Evolutionary conservation across 2,888 invertebrate species (phyloP).

Genomic region (Chrysolina americana): DNA sequence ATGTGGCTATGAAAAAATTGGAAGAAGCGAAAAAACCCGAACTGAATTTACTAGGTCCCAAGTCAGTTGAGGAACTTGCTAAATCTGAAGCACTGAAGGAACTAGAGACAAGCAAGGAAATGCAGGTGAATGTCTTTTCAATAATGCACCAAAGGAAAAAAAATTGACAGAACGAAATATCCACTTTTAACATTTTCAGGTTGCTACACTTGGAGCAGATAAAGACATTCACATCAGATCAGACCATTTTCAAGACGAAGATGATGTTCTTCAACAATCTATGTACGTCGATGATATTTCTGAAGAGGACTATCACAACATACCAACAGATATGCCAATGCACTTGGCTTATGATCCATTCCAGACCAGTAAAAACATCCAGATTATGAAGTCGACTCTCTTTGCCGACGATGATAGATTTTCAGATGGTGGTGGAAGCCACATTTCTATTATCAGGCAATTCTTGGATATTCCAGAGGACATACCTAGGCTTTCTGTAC

Average conservation of each 20-base stretch:
- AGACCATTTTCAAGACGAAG: slow-evolving; percentile 49
- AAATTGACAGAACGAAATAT: too few species aligned
- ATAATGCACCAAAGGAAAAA: not conserved
- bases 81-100: slow-evolving; percentile 34
- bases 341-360: slow-evolving; percentile 47
- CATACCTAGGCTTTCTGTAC: slow-evolving; percentile 47
- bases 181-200: slow-evolving; percentile 25
- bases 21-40: slow-evolving; percentile 32
- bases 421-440: slow-evolving; percentile 54
- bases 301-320: slow-evolving; percentile 54
- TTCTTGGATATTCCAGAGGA: slow-evolving; percentile 57
- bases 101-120: slow-evolving; percentile 28
- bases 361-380: slow-evolving; percentile 53
- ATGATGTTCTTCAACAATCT: slow-evolving; percentile 56
- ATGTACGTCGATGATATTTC: slow-evolving; percentile 58
- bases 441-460: slow-evolving; percentile 54
- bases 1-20: slow-evolving; percentile 33
- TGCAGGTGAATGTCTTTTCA: slow-evolving; percentile 25
- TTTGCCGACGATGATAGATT: slow-evolving; percentile 58
- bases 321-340: slow-evolving; percentile 48
- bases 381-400: slow-evolving; percentile 58
- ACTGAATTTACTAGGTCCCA: not conserved
- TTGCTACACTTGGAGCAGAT: slow-evolving; percentile 46
- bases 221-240: slow-evolving; percentile 52
- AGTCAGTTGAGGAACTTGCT: slow-evolving; percentile 24